These are phyloP conservation scores for Bombyx mori DNA, from an alignment of 1,140 invertebrate species.

Conservation along the genomic window ASM3026992v2 NC_085114.1:7719501-7720000, in stretches of 20 bases:
- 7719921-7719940: slow-evolving; percentile 22
- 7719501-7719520: no score
- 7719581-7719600: no score
- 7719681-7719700: neutral
- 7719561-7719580: no score
- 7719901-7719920: slow-evolving; percentile 17
- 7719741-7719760: neutral
- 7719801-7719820: slow-evolving; percentile 13
- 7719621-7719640: neutral
- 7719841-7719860: slow-evolving; percentile 18
- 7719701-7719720: slow-evolving; percentile 4
- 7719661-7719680: no score
- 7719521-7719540: no score
- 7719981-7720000: neutral
- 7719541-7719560: no score
- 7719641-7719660: no score
- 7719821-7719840: slow-evolving; percentile 14
- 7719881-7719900: slow-evolving; percentile 23
- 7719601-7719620: neutral
- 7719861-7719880: slow-evolving; percentile 15
- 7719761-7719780: neutral
- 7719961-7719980: slow-evolving; percentile 13
- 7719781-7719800: slow-evolving; percentile 4
- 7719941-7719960: slow-evolving; percentile 13
- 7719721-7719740: slow-evolving; percentile 4